phyloP scores from a whole-genome alignment of 2,888 invertebrate genomes.

The Apamea anceps region DNA sequence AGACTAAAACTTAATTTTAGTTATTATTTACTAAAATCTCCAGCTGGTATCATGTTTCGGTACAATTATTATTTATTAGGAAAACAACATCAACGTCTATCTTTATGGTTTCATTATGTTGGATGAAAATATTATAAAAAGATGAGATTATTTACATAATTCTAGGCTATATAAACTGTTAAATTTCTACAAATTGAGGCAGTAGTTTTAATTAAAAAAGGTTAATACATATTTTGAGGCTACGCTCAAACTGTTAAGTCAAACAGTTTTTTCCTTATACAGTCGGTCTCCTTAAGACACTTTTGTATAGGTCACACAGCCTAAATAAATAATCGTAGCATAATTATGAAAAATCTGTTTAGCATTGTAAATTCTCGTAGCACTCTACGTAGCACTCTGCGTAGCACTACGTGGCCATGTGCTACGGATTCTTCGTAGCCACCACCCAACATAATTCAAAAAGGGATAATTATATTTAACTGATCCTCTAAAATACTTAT shows the following conservation, averaged over 20 bases:
- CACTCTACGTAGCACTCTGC: background rate
- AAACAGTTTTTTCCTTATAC: background rate
- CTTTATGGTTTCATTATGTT: constrained; percentile 37
- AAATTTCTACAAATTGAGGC: constrained; percentile 18
- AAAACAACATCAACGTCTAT: constrained; percentile 60
- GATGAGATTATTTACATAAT: constrained; percentile 59
- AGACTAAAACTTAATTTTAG: constrained; percentile 47
- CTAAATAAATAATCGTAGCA: background rate
- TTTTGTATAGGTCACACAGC: background rate
- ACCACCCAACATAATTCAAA: background rate
- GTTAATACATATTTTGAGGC: background rate
- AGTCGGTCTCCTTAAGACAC: background rate
- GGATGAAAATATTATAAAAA: constrained; percentile 51
- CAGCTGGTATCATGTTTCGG: constrained; percentile 52
- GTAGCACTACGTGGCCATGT: background rate
- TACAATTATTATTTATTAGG: constrained; percentile 53
- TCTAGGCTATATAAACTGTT: constrained; percentile 5
- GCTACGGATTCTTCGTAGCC: constrained; percentile 10
- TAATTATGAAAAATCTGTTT: background rate
- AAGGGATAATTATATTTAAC: background rate
- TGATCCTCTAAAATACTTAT: background rate
- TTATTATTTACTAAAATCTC: constrained; percentile 42
- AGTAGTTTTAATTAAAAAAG: background rate
- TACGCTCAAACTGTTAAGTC: background rate
- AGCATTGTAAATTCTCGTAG: constrained; percentile 5